Conservation (phyloP, 2,888 invertebrate genomes). For the Drepanosiphum platanoidis region DNA sequence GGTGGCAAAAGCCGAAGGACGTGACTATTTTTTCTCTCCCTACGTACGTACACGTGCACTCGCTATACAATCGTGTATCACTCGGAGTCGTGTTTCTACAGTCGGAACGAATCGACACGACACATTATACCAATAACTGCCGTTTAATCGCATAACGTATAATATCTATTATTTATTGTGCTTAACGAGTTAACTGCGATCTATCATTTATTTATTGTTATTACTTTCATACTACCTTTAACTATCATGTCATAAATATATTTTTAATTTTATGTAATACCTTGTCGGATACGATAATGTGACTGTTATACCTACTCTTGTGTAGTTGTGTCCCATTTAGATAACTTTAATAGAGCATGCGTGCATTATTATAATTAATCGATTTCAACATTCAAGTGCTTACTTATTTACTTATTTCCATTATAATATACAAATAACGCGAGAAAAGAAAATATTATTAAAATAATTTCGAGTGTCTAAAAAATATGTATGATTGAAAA, state of each 20-base stretch:
- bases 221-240: neutral
- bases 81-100: slow-evolving; percentile 33
- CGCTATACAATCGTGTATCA: neutral
- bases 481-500: neutral
- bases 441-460: neutral
- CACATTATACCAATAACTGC: neutral
- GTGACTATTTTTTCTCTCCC: slow-evolving; percentile 38
- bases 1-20: slow-evolving; percentile 41
- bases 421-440: neutral
- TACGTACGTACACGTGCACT: neutral
- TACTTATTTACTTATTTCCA: no score
- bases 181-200: neutral
- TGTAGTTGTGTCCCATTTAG: no score
- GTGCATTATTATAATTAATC: neutral
- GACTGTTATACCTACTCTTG: neutral
- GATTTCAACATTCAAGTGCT: neutral
- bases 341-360: neutral
- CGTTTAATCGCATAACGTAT: neutral
- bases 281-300: neutral
- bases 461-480: neutral
- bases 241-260: no score
- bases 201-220: neutral
- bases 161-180: neutral
- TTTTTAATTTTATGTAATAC: no score
- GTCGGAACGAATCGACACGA: neutral